Conservation (phyloP, 1,140 invertebrate species). For the Achatina immaculata region DNA sequence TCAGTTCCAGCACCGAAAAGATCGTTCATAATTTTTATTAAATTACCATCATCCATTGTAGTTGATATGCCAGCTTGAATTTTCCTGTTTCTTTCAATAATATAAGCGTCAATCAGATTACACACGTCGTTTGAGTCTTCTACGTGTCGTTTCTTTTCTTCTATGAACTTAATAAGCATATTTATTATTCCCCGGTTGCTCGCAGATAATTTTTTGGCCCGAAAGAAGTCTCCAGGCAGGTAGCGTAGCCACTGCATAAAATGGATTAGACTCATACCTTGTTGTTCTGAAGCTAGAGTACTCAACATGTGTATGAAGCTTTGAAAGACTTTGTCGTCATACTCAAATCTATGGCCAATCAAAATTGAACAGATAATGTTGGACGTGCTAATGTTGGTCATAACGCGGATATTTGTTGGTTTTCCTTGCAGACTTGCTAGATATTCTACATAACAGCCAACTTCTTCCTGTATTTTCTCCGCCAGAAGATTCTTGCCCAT, state of each 20-base stretch:
- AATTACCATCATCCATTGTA: constrained; percentile 41
- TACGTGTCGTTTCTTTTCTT: constrained; percentile 38
- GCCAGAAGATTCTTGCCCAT: constrained; percentile 80
- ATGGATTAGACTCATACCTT: constrained; percentile 25
- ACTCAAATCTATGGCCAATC: constrained; percentile 89
- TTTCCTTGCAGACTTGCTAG: constrained; percentile 20
- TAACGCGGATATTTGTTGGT: constrained; percentile 5
- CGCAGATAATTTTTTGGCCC: constrained; percentile 11
- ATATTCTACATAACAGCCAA: constrained; percentile 38
- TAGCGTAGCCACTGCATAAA: constrained; percentile 47
- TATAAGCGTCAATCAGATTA: constrained; percentile 51
- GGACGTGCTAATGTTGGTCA: constrained; percentile 78
- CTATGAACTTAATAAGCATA: neutral
- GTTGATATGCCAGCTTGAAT: constrained; percentile 28
- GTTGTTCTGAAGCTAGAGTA: neutral
- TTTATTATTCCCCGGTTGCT: constrained; percentile 22
- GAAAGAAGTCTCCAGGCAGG: constrained; percentile 51
- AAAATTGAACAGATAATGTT: constrained; percentile 93
- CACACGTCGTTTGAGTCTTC: constrained; percentile 37
- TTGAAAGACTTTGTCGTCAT: constrained; percentile 58
- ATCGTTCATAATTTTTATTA: constrained; percentile 36
- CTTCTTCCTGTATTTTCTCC: constrained; percentile 76
- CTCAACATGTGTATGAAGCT: constrained; percentile 27
- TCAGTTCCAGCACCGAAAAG: constrained; percentile 53
- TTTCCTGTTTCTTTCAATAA: constrained; percentile 36